Evolutionary conservation across 2,888 invertebrate species (phyloP).

Genomic region (Platypus cylindrus): DNA sequence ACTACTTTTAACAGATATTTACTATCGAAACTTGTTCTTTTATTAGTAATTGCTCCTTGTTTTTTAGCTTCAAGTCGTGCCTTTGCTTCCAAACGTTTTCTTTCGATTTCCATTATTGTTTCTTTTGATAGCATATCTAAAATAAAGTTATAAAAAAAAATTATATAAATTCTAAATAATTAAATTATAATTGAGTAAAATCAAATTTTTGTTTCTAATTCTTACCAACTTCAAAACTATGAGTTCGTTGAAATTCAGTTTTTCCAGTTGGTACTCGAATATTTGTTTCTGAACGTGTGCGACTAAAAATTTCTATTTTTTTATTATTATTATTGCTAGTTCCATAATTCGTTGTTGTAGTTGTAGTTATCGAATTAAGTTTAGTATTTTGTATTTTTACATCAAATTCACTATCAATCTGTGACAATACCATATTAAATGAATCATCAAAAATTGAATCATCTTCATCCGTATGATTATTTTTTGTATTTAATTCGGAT

Average conservation of each 20-base stretch:
- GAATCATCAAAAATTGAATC: conserved; percentile 21
- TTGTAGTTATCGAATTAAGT: background rate
- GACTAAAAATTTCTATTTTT: conserved; percentile 14
- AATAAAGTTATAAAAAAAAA: conserved; percentile 4
- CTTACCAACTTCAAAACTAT: conserved; percentile 23
- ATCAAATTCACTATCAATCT: conserved; percentile 12
- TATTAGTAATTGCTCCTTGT: background rate
- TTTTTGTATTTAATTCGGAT: background rate
- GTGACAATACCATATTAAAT: conserved; percentile 20
- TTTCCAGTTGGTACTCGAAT: conserved; percentile 13
- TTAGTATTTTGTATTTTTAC: conserved; percentile 7
- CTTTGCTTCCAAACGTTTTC: conserved; percentile 46
- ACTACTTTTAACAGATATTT: conserved; percentile 10
- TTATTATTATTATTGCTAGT: conserved; percentile 4
- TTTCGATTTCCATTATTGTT: conserved; percentile 46
- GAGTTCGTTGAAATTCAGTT: conserved; percentile 24
- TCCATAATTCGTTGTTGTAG: too few relatives aligned
- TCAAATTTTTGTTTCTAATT: background rate
- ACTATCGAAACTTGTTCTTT: too few relatives aligned
- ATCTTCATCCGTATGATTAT: background rate
- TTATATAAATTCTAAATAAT: too few relatives aligned
- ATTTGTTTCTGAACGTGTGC: conserved; percentile 16
- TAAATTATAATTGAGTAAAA: too few relatives aligned
- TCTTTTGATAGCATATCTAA: conserved; percentile 28
- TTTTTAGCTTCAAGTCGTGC: conserved; percentile 44